Conservation (phyloP, 2,888 invertebrate genomes). For the Salpingus planirostris region DNA sequence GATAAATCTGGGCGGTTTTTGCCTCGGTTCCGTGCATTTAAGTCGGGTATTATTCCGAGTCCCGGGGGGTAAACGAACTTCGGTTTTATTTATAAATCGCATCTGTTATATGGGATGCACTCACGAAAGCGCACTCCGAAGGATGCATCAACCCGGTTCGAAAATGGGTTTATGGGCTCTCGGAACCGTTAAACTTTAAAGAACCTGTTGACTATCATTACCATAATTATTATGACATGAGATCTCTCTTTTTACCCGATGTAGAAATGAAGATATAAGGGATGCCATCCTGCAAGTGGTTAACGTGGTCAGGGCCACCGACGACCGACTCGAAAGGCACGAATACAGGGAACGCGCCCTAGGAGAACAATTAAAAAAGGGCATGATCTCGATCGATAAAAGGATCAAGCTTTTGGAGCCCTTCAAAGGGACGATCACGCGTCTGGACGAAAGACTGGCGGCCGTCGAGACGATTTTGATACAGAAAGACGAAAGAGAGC, state of each 20-base stretch:
- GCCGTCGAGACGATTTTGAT: constrained; percentile 69
- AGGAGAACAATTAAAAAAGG: constrained; percentile 71
- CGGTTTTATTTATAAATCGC: too few species aligned
- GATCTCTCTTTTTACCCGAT: too few species aligned
- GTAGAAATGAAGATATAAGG: constrained; percentile 63
- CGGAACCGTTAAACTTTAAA: constrained; percentile 3
- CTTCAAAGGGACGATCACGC: constrained; percentile 56
- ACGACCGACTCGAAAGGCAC: constrained; percentile 77
- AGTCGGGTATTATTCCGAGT: too few species aligned
- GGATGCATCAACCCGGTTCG: too few species aligned
- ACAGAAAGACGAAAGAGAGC: constrained; percentile 61
- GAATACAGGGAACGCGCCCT: constrained; percentile 71
- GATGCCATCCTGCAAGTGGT: constrained; percentile 73
- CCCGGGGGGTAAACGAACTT: too few species aligned
- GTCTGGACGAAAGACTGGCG: constrained; percentile 66
- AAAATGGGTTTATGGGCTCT: constrained; percentile 13
- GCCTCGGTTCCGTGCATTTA: too few species aligned
- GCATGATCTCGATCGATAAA: constrained; percentile 61
- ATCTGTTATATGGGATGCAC: too few species aligned
- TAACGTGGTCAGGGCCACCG: constrained; percentile 68
- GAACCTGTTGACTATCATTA: too few species aligned
- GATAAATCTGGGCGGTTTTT: too few species aligned
- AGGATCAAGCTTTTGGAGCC: constrained; percentile 62
- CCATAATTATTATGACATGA: too few species aligned
- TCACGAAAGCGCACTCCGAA: too few species aligned